These are phyloP conservation scores for Pristis pectinata DNA, from an alignment of 2,797 vertebrate species.

Conservation along the genomic window DNA sequence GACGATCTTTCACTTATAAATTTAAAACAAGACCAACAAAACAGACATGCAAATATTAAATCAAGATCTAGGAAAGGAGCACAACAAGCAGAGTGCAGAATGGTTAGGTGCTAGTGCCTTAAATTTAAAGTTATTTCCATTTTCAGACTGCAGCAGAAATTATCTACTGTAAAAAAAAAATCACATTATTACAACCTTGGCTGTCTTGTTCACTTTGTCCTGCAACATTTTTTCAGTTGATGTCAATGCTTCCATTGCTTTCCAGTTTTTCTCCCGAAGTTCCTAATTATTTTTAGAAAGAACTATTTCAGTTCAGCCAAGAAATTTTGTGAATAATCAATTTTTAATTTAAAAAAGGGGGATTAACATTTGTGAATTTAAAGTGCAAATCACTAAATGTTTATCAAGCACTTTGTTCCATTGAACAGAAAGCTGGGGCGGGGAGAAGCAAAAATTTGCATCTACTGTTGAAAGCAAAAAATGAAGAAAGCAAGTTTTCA, in stretches of 20 bases:
- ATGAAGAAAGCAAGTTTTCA: neutral
- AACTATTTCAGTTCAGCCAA: slow-evolving; percentile 92
- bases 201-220: slow-evolving; percentile 94
- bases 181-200: slow-evolving; percentile 82
- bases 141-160: slow-evolving; percentile 37
- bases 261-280: slow-evolving; percentile 99
- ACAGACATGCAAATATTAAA: slow-evolving; percentile 27
- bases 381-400: neutral
- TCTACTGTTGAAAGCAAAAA: slow-evolving; percentile 8
- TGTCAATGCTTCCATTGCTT: slow-evolving; percentile 99
- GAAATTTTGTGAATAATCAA: slow-evolving; percentile 44
- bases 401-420: neutral
- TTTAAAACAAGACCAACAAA: slow-evolving; percentile 24
- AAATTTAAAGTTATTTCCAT: slow-evolving; percentile 28
- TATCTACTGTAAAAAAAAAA: slow-evolving; percentile 28
- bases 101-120: neutral
- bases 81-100: slow-evolving; percentile 34
- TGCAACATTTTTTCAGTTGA: slow-evolving; percentile 99
- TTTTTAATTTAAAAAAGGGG: neutral
- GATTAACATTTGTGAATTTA: slow-evolving; percentile 15
- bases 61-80: slow-evolving; percentile 3
- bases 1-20: neutral
- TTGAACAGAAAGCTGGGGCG: neutral
- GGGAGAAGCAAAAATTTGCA: neutral
- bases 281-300: slow-evolving; percentile 99